Evolutionary conservation across 2,888 invertebrate species (phyloP).

Genomic region (Lithophane ornitopus): DNA sequence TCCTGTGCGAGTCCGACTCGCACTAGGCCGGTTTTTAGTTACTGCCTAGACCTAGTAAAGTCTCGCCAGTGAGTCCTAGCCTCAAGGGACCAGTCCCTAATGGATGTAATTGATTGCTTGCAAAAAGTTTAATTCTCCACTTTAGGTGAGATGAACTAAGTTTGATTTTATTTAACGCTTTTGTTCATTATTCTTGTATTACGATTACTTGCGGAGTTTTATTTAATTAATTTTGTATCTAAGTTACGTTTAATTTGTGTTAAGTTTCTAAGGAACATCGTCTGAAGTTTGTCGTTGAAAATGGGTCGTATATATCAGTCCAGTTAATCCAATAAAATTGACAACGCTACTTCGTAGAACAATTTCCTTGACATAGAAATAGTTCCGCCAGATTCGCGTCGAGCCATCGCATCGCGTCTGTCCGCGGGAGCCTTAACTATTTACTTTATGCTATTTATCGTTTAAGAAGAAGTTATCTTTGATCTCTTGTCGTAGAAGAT

Average conservation of each 20-base stretch:
- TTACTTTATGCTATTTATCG: neutral
- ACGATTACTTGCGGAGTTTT: conserved; percentile 29
- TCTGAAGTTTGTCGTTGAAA: neutral
- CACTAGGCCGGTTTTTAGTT: too few relatives aligned
- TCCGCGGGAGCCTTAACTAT: too few relatives aligned
- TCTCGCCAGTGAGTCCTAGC: conserved; percentile 6
- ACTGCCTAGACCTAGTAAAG: neutral
- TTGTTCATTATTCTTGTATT: conserved; percentile 41
- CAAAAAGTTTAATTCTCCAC: conserved; percentile 53
- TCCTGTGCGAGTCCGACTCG: too few relatives aligned
- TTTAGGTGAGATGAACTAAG: conserved; percentile 45
- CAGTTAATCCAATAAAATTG: neutral
- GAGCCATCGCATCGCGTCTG: too few relatives aligned
- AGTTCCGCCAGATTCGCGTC: too few relatives aligned
- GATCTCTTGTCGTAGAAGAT: neutral
- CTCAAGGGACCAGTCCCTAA: conserved; percentile 23
- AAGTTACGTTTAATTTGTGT: conserved; percentile 12
- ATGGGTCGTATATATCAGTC: neutral
- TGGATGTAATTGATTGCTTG: conserved; percentile 50
- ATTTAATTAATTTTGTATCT: conserved; percentile 48
- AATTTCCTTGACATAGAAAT: too few relatives aligned
- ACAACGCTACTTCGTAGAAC: neutral
- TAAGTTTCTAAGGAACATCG: neutral
- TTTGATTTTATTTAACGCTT: conserved; percentile 50
- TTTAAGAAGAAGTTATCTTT: too few relatives aligned